Evolutionary conservation across 2,888 invertebrate species (phyloP), one percentile per base, ranked within the genome.

Genomic region (Caenorhabditis afra): DNA sequence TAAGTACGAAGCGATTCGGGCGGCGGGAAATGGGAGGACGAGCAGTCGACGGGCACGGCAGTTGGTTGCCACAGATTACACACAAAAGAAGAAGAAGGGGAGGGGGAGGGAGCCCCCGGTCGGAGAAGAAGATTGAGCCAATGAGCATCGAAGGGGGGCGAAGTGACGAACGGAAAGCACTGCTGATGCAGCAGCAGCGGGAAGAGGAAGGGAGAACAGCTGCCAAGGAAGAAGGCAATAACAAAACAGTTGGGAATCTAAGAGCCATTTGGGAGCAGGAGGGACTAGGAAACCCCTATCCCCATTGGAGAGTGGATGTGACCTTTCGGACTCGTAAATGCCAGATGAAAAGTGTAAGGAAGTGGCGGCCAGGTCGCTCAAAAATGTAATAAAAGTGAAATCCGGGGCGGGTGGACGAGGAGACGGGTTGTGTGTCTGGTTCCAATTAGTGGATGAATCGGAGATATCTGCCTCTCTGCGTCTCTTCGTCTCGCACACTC

Each of bases 371-470:
- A 39, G 61, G 61, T 50, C 47, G 47, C 59, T 20, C 61, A 61
- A 61, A 61, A 61, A 61, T 49, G 61, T 50, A 50, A 49, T 35
- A 47, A 61, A 50, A 61, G 14, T 14, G 16, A 12, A 16, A n/a
- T n/a, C n/a, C 22, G n/a, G 8, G 55, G 18, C 4, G 39, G n/a
- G 55, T 12, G 29, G 55, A n/a, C n/a, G n/a, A n/a, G 12, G 55
- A 5, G 14, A n/a, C n/a, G 59, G 41, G 35, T 45, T n/a, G 55
- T 39, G 20, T 10, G 20, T 71, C 66, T 71, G 61, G 66, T 66
- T 55, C 65, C 67, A 65, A 79, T 64, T 66, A 79, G 62, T 73
- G 57, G 53, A 61, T 29, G n/a, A n/a, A 29, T 71, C 71, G 71
- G 71, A 71, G 71, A 71, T 68, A 61, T 64, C 68, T 61, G n/a